Conservation (phyloP, 2,113 vertebrate species). For the Macquaria ambigua region DNA sequence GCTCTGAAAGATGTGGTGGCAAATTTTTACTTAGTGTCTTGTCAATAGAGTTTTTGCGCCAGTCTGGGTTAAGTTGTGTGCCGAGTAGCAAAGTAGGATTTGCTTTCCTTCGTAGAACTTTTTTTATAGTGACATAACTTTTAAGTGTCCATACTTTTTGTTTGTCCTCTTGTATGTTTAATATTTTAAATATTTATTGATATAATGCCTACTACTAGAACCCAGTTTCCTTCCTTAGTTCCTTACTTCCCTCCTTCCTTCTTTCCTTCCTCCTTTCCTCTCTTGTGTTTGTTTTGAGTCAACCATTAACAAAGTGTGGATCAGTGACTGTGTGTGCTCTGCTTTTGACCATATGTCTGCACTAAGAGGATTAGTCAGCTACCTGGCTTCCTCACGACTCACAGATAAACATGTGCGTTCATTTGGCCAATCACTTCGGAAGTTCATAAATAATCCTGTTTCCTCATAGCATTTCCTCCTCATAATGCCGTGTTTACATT, state of each 20-base stretch:
- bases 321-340: constrained; percentile 61
- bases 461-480: constrained; percentile 22
- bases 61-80: not conserved
- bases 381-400: constrained; percentile 52
- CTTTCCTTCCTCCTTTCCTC: constrained; percentile 2
- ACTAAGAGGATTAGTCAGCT: constrained; percentile 80
- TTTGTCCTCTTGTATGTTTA: not conserved
- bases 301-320: constrained; percentile 64
- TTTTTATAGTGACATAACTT: not conserved
- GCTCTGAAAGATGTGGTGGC: constrained; percentile 27
- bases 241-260: not conserved
- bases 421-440: constrained; percentile 51
- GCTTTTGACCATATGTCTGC: constrained; percentile 78
- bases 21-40: constrained; percentile 41
- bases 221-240: not conserved
- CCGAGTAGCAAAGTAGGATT: not conserved
- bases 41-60: not conserved
- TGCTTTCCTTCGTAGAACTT: not conserved
- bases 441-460: constrained; percentile 27
- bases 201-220: not conserved
- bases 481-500: not conserved
- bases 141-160: not conserved
- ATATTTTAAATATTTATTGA: not conserved
- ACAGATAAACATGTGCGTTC: constrained; percentile 42
- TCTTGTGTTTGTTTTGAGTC: constrained; percentile 53